Evolutionary conservation across 2,797 vertebrate genomes (phyloP).

Genomic region (Chrysocyon brachyurus): DNA sequence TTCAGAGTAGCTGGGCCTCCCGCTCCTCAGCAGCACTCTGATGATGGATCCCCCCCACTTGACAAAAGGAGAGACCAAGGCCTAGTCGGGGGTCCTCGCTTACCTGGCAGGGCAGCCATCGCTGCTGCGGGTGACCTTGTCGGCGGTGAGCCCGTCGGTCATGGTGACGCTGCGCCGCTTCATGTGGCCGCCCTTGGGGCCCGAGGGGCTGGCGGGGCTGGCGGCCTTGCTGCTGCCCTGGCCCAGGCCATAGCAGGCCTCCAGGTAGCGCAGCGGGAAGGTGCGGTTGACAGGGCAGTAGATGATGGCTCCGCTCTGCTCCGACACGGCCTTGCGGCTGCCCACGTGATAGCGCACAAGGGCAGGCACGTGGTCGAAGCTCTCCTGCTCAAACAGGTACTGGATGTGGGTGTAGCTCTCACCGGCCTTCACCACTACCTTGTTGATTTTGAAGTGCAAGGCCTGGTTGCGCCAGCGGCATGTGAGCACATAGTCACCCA

Average conservation of each 20-base stretch:
- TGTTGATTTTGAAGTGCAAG: constrained; percentile 97
- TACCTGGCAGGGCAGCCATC: constrained; percentile 95
- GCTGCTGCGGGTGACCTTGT: constrained; percentile 93
- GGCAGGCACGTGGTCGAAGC: constrained; percentile 96
- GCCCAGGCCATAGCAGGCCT: constrained; percentile 96
- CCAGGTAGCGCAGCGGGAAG: constrained; percentile 97
- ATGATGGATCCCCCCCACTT: neutral
- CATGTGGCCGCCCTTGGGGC: constrained; percentile 95
- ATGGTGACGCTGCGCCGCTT: constrained; percentile 98
- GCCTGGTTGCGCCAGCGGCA: constrained; percentile 96
- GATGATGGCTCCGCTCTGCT: constrained; percentile 95
- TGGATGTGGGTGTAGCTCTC: constrained; percentile 94
- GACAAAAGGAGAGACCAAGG: constrained; percentile 43
- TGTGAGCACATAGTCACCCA: constrained; percentile 96
- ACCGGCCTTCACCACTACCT: constrained; percentile 95
- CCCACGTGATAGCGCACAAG: constrained; percentile 96
- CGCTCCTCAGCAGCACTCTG: neutral
- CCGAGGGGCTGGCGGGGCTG: constrained; percentile 91
- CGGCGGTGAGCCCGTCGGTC: constrained; percentile 95
- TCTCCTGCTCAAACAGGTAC: constrained; percentile 96
- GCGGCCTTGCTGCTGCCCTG: constrained; percentile 90
- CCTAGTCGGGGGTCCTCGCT: neutral
- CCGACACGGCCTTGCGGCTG: constrained; percentile 94
- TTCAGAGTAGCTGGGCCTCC: neutral
- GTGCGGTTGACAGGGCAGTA: constrained; percentile 98